phyloP scores from a whole-genome alignment of 2,113 vertebrate species.

The Malurus melanocephalus region DNA sequence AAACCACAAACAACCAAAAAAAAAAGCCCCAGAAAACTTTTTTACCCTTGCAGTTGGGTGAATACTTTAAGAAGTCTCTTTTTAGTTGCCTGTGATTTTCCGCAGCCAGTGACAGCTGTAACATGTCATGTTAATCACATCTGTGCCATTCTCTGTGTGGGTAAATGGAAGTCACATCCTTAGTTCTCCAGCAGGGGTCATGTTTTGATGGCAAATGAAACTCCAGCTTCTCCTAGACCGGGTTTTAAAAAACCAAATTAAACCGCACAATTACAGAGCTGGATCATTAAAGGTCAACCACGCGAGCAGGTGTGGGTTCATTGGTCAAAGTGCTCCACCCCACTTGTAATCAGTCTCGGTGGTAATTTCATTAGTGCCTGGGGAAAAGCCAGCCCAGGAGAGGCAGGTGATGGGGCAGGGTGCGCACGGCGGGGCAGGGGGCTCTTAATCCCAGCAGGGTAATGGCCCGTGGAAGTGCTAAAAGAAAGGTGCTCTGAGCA shows the following conservation, averaged over 20 bases:
- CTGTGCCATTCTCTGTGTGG: fast-evolving
- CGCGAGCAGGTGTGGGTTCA: constrained; percentile 22
- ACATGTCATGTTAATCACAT: not conserved
- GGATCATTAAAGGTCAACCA: constrained; percentile 50
- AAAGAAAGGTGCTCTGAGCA: not conserved
- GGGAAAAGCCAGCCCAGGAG: constrained; percentile 5
- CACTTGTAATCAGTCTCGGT: constrained; percentile 18
- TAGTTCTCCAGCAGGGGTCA: constrained; percentile 38
- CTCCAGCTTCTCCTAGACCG: not conserved
- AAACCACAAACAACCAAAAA: not conserved
- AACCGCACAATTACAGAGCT: not conserved
- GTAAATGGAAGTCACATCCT: not conserved
- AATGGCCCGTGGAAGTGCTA: constrained; percentile 48
- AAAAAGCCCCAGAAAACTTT: not conserved
- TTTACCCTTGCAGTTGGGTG: not conserved
- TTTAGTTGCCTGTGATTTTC: not conserved
- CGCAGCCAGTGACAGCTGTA: not conserved
- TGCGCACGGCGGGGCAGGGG: not conserved
- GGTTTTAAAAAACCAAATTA: not conserved
- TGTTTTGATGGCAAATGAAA: constrained; percentile 31
- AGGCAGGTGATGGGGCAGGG: constrained; percentile 1
- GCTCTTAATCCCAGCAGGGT: constrained; percentile 13
- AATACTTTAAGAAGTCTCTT: not conserved
- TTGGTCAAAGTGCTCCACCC: constrained; percentile 36
- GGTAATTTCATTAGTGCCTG: constrained; percentile 55